A percentile compares a stretch with the other conserved stretches of the same genome.
phyloP scores from a whole-genome alignment of 2,113 vertebrate genomes.

The Bagarius yarrelli region DNA sequence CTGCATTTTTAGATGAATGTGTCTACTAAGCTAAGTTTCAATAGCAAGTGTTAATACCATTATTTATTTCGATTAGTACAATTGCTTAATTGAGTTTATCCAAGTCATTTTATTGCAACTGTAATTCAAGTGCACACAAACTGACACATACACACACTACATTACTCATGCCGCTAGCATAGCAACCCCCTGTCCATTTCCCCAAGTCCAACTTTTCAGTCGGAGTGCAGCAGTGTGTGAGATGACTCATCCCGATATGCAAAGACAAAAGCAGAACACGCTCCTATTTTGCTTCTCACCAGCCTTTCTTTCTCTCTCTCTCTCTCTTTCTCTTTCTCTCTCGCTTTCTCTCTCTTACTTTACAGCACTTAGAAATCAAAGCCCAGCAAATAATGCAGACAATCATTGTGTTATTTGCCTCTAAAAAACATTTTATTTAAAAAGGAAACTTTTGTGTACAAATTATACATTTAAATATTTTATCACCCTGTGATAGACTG shows the following conservation, averaged over 20 bases:
- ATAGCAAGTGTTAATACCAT: neutral
- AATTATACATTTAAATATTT: neutral
- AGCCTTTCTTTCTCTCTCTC: neutral
- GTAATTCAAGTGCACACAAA: neutral
- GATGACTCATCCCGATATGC: constrained; percentile 67
- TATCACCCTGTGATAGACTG: no score
- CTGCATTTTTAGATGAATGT: neutral
- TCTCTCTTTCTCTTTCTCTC: neutral
- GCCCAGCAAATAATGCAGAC: neutral
- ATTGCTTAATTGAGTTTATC: neutral
- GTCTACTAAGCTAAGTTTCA: neutral
- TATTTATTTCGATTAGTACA: neutral
- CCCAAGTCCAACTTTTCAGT: constrained; percentile 36
- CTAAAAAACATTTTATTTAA: neutral
- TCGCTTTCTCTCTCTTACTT: no score
- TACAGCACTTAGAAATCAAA: neutral
- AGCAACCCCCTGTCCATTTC: neutral
- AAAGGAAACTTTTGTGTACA: neutral
- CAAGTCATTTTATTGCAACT: neutral
- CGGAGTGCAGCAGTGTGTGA: constrained; percentile 56
- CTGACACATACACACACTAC: neutral
- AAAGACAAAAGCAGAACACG: constrained; percentile 48
- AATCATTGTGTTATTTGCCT: neutral
- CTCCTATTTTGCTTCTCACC: neutral
- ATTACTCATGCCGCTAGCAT: neutral